phyloP scores from a whole-genome alignment of 2,797 vertebrate genomes.

The Sebastes vulpes region DNA sequence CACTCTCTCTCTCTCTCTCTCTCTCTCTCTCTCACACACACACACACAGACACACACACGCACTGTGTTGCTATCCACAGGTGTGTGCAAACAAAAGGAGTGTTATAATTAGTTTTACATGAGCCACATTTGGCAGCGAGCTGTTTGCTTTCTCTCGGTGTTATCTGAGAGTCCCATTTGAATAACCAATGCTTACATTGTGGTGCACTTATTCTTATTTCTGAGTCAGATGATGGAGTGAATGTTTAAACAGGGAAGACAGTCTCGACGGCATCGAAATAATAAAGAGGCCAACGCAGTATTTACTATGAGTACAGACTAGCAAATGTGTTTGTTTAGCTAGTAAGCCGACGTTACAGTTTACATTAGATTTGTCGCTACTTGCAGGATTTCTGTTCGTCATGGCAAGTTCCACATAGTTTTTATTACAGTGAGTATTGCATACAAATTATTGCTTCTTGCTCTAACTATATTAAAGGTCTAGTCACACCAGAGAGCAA shows the following conservation, averaged over 20 bases:
- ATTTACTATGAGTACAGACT: background rate
- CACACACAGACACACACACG: background rate
- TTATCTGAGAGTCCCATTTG: slow-evolving; percentile 71
- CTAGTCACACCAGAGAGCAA: background rate
- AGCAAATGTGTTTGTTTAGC: background rate
- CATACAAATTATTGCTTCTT: background rate
- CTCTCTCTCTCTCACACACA: background rate
- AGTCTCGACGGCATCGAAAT: background rate
- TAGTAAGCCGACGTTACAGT: background rate
- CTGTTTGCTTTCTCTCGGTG: slow-evolving; percentile 75
- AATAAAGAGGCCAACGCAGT: background rate
- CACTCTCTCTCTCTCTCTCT: too few relatives aligned
- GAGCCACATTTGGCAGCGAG: slow-evolving; percentile 69
- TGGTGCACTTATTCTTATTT: slow-evolving; percentile 53
- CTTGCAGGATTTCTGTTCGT: background rate
- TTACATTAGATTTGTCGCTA: slow-evolving; percentile 9
- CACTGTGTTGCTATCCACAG: slow-evolving; percentile 35
- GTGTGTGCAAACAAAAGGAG: slow-evolving; percentile 78
- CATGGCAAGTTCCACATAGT: background rate
- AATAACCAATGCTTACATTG: slow-evolving; percentile 72
- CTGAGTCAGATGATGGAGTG: slow-evolving; percentile 39
- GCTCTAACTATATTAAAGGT: background rate
- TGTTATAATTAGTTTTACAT: slow-evolving; percentile 82
- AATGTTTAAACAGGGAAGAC: slow-evolving; percentile 54
- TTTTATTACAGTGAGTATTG: background rate